Conservation (phyloP, 2,113 vertebrate species). For the Chamaetylas fuelleborni region DNA sequence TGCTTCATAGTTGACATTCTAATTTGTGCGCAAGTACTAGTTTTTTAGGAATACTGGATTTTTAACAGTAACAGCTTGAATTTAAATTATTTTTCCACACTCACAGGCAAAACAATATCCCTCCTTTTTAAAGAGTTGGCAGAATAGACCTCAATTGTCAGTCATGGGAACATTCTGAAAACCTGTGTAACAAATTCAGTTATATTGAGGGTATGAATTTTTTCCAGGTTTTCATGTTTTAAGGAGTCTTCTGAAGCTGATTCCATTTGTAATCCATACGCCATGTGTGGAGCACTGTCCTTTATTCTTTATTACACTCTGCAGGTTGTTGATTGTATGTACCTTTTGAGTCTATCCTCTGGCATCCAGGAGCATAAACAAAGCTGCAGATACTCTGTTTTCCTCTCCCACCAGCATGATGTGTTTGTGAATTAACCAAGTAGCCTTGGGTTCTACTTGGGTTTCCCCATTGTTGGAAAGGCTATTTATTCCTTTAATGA, state of each 20-base stretch:
- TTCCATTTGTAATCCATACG: not conserved
- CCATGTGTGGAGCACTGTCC: not conserved
- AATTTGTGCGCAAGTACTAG: not conserved
- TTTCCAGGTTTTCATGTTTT: not conserved
- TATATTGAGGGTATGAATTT: not conserved
- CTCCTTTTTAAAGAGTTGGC: not conserved
- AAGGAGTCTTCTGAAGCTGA: not conserved
- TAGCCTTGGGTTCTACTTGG: not conserved
- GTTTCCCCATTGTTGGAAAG: not conserved
- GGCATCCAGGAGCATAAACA: slow-evolving; percentile 54
- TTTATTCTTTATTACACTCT: slow-evolving; percentile 51
- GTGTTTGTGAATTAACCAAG: slow-evolving; percentile 50
- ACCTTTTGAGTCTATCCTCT: slow-evolving; percentile 26
- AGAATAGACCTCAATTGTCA: not conserved
- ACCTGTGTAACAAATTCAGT: not conserved
- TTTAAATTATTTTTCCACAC: not conserved
- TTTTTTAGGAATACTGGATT: not conserved
- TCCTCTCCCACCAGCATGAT: not conserved
- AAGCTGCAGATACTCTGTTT: slow-evolving; percentile 56
- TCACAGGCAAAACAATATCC: not conserved
- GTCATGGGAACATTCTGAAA: not conserved
- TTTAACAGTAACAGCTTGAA: not conserved
- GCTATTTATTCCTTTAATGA: slow-evolving; percentile 4
- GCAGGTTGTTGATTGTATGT: slow-evolving; percentile 1
- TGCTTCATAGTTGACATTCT: not conserved